Conservation (phyloP, 2,113 vertebrate species). For the Sturnus vulgaris region DNA sequence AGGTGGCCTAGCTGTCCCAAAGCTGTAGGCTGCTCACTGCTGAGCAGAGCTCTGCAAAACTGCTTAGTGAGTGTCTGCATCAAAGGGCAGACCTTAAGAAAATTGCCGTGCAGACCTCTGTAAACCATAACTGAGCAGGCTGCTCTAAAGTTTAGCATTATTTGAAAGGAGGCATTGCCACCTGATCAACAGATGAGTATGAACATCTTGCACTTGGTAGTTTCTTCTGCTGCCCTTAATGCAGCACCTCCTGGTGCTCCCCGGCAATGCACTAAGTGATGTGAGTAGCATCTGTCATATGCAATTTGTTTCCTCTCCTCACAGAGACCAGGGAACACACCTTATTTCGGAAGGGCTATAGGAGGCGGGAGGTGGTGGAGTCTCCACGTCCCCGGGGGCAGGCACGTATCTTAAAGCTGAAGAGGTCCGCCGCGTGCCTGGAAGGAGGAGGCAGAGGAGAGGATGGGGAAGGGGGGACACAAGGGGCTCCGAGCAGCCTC, state of each 20-base stretch:
- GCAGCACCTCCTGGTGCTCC: background rate
- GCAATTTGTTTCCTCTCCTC: background rate
- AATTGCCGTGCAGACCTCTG: background rate
- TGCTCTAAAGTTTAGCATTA: background rate
- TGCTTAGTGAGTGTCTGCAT: background rate
- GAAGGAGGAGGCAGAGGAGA: background rate
- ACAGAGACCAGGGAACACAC: background rate
- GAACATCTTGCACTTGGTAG: background rate
- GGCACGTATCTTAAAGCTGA: background rate
- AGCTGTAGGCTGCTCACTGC: background rate
- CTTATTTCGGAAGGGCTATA: background rate
- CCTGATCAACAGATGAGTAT: conserved; percentile 35
- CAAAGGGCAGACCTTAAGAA: background rate
- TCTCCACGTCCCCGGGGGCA: background rate
- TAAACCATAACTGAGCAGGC: background rate
- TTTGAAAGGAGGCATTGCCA: background rate
- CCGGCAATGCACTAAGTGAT: background rate
- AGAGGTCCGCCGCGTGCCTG: background rate
- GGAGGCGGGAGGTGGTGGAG: background rate
- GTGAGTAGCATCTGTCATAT: background rate
- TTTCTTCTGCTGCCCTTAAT: background rate
- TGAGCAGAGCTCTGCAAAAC: background rate
- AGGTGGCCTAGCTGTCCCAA: background rate
- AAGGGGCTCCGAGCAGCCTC: background rate
- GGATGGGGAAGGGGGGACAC: background rate